Evolutionary conservation across 1,140 invertebrate species (phyloP).

Genomic region (Probaryconus sp.): DNA sequence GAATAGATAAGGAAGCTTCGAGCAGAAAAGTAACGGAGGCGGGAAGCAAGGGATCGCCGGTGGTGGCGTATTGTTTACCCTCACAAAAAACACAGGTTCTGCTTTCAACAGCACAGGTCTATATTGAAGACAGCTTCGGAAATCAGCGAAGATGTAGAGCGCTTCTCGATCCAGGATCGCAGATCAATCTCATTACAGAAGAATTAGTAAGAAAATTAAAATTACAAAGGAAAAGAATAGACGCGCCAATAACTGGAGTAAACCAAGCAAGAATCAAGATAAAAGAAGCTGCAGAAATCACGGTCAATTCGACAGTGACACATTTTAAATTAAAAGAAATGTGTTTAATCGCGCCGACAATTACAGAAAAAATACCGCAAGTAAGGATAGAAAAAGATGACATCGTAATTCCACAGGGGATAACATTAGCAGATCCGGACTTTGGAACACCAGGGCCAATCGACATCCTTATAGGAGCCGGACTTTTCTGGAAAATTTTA

Average conservation of each 20-base stretch:
- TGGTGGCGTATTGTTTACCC: background rate
- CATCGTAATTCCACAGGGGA: slow-evolving; percentile 3
- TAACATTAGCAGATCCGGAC: slow-evolving; percentile 20
- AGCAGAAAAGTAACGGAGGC: no score
- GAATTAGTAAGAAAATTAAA: slow-evolving; percentile 13
- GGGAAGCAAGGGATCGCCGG: background rate
- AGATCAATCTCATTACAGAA: slow-evolving; percentile 40
- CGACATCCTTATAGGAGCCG: slow-evolving; percentile 15
- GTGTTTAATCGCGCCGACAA: slow-evolving; percentile 38
- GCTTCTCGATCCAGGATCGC: slow-evolving; percentile 39
- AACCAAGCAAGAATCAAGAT: slow-evolving; percentile 23
- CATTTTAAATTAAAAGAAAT: slow-evolving; percentile 11
- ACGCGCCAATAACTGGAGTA: slow-evolving; percentile 23
- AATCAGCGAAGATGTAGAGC: slow-evolving; percentile 23
- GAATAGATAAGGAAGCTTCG: no score
- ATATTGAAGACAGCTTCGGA: slow-evolving; percentile 18
- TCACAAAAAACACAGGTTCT: background rate
- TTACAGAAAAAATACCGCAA: slow-evolving; percentile 39
- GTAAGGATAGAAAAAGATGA: background rate
- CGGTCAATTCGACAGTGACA: slow-evolving; percentile 34
- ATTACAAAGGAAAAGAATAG: slow-evolving; percentile 3
- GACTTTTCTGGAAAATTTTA: slow-evolving; percentile 12
- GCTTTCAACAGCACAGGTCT: slow-evolving; percentile 30
- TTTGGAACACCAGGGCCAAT: slow-evolving; percentile 4
- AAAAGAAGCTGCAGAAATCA: slow-evolving; percentile 9